These are phyloP conservation scores for Drosophila pectinifera DNA, from an alignment of 1,140 invertebrate species.

Conservation along the genomic window DNA sequence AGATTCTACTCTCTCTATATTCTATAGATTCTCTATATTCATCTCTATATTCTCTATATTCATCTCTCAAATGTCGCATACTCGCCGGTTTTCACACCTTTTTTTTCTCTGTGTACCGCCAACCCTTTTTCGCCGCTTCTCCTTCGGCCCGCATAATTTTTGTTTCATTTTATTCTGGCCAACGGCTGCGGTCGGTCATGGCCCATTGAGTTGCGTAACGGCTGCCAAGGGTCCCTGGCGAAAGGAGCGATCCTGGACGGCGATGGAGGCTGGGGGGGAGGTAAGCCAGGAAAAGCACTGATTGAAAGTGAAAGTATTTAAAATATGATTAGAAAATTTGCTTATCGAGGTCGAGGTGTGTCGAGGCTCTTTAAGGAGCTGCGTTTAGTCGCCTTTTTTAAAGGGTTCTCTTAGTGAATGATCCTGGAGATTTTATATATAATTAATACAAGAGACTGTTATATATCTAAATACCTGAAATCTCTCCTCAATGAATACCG, in stretches of 20 bases:
- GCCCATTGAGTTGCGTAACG: constrained; percentile 71
- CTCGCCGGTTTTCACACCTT: no score
- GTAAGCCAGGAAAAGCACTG: constrained; percentile 30
- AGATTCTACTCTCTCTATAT: no score
- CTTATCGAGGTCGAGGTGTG: constrained; percentile 32
- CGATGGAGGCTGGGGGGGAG: background rate
- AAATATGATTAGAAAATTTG: constrained; percentile 64
- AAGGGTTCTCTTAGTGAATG: background rate
- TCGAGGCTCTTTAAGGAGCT: constrained; percentile 9
- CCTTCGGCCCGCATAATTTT: constrained; percentile 48
- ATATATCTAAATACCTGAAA: no score
- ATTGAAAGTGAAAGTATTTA: constrained; percentile 72
- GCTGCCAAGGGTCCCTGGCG: constrained; percentile 69
- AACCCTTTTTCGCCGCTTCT: constrained; percentile 53
- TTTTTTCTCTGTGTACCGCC: constrained; percentile 11
- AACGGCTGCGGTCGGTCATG: constrained; percentile 73
- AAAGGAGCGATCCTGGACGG: no score
- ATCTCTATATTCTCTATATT: no score
- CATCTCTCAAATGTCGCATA: no score
- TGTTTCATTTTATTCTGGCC: constrained; percentile 80
- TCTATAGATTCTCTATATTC: no score
- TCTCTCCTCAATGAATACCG: no score
- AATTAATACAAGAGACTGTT: no score
- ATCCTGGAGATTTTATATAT: background rate
- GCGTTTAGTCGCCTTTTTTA: background rate